These are phyloP conservation scores for Neoascia interrupta DNA, from an alignment of 2,888 invertebrate genomes.

Conservation along the genomic window DNA sequence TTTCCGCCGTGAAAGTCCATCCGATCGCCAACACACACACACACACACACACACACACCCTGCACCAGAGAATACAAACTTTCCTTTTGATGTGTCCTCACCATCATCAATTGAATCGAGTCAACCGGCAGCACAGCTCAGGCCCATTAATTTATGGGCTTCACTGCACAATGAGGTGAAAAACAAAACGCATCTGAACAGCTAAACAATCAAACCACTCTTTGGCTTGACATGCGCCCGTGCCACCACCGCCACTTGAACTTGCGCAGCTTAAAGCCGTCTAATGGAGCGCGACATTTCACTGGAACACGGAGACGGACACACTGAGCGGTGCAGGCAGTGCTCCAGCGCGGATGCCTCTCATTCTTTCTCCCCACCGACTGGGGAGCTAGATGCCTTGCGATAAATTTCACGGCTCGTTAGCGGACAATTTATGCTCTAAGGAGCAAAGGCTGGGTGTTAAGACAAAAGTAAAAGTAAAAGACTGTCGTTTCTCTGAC, in stretches of 20 bases:
- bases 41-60: too few relatives aligned
- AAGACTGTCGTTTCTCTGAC: conserved; percentile 9
- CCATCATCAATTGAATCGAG: conserved; percentile 33
- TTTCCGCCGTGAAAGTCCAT: conserved; percentile 42
- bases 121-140: conserved; percentile 1
- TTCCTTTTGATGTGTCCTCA: conserved; percentile 54
- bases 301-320: too few relatives aligned
- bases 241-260: conserved; percentile 40
- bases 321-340: background rate
- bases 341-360: conserved; percentile 6
- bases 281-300: conserved; percentile 57
- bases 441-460: conserved; percentile 19
- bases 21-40: too few relatives aligned
- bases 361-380: conserved; percentile 7
- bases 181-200: conserved; percentile 53
- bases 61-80: too few relatives aligned
- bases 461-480: conserved; percentile 64
- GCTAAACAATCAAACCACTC: conserved; percentile 56
- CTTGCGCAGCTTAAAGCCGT: conserved; percentile 21
- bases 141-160: conserved; percentile 60
- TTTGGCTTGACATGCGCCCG: conserved; percentile 11
- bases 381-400: conserved; percentile 29
- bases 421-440: conserved; percentile 61
- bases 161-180: conserved; percentile 65
- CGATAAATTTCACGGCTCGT: conserved; percentile 68